Conservation (phyloP, 2,113 vertebrate species). For the Takifugu flavidus region DNA sequence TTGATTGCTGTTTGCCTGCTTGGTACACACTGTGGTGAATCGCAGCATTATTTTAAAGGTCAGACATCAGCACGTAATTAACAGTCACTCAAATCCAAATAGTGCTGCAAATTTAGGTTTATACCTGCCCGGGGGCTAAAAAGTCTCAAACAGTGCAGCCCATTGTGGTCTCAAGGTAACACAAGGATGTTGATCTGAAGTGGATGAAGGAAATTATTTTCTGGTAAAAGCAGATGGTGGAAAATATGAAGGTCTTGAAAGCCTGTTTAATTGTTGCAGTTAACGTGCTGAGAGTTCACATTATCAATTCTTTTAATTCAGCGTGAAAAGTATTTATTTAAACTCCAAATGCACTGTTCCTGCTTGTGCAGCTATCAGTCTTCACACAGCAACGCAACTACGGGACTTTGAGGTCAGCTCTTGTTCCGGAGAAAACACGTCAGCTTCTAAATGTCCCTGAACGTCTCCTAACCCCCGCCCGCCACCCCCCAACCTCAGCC, state of each 20-base stretch:
- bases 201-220: no score
- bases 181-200: no score
- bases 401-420: not conserved
- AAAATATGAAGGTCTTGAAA: no score
- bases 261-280: no score
- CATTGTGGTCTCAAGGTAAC: not conserved
- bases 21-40: conserved; percentile 5
- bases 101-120: not conserved
- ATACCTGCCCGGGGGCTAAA: not conserved
- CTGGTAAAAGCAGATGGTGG: no score
- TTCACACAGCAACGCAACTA: no score
- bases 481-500: not conserved
- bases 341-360: no score
- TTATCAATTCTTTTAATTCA: no score
- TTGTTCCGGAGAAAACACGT: not conserved
- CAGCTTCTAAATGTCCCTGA: not conserved
- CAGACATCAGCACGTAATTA: conserved; percentile 4
- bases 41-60: conserved; percentile 13
- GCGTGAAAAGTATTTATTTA: no score
- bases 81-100: conserved; percentile 17
- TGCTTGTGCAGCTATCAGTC: no score
- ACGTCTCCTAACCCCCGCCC: not conserved
- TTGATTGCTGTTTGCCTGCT: conserved; percentile 28
- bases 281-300: no score
- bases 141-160: not conserved